A percentile compares a stretch with the other conserved stretches of the same genome.
phyloP scores from a whole-genome alignment of 2,888 invertebrate genomes.

The Aspidiotus destructor region DNA sequence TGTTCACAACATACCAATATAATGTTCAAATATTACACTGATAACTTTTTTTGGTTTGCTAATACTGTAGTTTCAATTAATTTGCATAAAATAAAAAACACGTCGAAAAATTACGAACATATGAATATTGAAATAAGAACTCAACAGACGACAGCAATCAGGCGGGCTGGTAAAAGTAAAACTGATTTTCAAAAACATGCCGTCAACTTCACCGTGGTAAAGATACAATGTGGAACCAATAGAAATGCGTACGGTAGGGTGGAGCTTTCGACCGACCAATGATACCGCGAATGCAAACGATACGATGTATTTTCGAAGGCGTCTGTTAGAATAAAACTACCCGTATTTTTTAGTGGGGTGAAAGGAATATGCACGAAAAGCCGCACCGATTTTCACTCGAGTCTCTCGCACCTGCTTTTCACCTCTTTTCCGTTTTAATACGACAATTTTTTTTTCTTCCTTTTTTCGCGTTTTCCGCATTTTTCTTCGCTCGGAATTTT shows the following conservation, averaged over 20 bases:
- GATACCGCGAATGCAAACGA: conserved; percentile 1
- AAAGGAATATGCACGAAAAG: conserved; percentile 20
- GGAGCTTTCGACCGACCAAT: conserved; percentile 26
- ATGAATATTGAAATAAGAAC: not conserved
- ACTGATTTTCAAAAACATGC: conserved; percentile 27
- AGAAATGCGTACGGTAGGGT: conserved; percentile 23
- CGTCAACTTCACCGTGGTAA: conserved; percentile 15
- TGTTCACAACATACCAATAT: too few species aligned
- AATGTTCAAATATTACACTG: too few species aligned
- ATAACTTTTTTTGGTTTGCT: too few species aligned
- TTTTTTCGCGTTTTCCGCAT: too few species aligned
- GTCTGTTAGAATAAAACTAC: conserved; percentile 26
- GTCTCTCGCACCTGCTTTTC: conserved; percentile 25
- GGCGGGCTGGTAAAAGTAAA: conserved; percentile 22
- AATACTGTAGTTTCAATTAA: too few species aligned
- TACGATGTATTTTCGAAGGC: conserved; percentile 26
- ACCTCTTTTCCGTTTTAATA: not conserved
- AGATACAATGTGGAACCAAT: conserved; percentile 32
- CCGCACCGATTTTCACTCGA: conserved; percentile 24
- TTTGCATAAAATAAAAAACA: too few species aligned
- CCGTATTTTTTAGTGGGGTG: conserved; percentile 23
- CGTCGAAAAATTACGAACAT: too few species aligned
- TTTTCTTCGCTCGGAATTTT: too few species aligned
- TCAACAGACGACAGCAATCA: conserved; percentile 8
- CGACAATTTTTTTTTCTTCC: too few species aligned